These are phyloP conservation scores for Ateles fusciceps DNA, from an alignment of 2,797 vertebrate genomes.

Conservation along the genomic window DNA sequence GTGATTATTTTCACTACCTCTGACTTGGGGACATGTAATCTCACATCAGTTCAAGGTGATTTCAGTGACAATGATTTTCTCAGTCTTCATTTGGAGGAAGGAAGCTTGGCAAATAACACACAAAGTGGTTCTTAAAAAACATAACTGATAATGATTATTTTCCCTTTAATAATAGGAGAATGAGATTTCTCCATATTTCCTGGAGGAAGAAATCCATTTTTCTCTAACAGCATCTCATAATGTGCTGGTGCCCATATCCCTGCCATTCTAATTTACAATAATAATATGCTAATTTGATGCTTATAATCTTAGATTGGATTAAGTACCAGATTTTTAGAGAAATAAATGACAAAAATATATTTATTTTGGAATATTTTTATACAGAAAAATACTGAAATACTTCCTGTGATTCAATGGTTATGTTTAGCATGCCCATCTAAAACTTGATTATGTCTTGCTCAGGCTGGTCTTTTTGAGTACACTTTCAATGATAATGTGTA, in stretches of 20 bases:
- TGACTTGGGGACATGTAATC: background rate
- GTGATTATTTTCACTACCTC: background rate
- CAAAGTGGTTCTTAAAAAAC: background rate
- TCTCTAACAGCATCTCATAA: slow-evolving; percentile 9
- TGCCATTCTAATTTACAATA: slow-evolving; percentile 55
- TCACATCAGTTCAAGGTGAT: background rate
- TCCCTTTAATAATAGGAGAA: slow-evolving; percentile 2
- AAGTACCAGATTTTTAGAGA: slow-evolving; percentile 38
- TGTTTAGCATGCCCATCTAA: background rate
- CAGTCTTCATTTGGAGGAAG: background rate
- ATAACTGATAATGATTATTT: slow-evolving; percentile 21
- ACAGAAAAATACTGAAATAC: slow-evolving; percentile 10
- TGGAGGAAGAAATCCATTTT: slow-evolving; percentile 42
- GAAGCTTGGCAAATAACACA: background rate
- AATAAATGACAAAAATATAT: slow-evolving; percentile 43
- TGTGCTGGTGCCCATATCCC: background rate
- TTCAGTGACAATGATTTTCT: background rate
- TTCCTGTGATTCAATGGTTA: slow-evolving; percentile 4
- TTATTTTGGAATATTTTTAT: slow-evolving; percentile 41
- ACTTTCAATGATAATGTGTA: background rate
- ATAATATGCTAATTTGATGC: slow-evolving; percentile 56
- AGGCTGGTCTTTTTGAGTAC: background rate
- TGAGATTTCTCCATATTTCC: slow-evolving; percentile 20
- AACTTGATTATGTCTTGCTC: background rate
- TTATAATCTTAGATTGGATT: slow-evolving; percentile 23